Percentiles rank a stretch among this genome's conserved stretches.
These are phyloP conservation scores for Epistrophe grossulariae DNA, from an alignment of 2,888 invertebrate genomes.

Conservation along the genomic window DNA sequence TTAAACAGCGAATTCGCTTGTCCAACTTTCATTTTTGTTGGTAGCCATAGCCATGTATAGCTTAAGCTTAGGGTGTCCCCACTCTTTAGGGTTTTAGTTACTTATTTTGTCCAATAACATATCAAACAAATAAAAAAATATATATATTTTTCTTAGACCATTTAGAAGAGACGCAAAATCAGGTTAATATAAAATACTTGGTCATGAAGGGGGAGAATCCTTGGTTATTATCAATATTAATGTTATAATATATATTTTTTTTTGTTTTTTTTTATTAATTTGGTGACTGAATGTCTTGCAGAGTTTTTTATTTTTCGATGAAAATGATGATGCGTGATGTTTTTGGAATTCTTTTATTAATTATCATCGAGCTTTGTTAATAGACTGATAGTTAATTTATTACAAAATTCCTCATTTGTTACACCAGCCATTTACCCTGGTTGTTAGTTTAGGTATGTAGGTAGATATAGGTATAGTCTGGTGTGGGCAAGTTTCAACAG, in stretches of 20 bases:
- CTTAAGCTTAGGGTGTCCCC: constrained; percentile 29
- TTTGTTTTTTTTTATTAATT: neutral
- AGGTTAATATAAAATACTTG: neutral
- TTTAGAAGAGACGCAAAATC: constrained; percentile 21
- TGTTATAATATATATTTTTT: constrained; percentile 30
- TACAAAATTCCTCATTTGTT: constrained; percentile 66
- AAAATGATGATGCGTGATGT: constrained; percentile 34
- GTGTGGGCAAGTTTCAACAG: constrained; percentile 58
- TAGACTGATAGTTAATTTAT: constrained; percentile 60
- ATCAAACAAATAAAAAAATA: constrained; percentile 55
- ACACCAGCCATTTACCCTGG: constrained; percentile 39
- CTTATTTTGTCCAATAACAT: constrained; percentile 70
- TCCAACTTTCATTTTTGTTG: constrained; percentile 68
- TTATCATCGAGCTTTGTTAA: constrained; percentile 36
- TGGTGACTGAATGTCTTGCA: constrained; percentile 72
- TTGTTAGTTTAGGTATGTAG: too few relatives aligned
- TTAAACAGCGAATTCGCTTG: constrained; percentile 21
- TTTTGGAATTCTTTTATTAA: constrained; percentile 46
- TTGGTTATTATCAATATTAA: constrained; percentile 20
- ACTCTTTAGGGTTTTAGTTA: constrained; percentile 37
- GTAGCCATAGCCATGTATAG: too few relatives aligned
- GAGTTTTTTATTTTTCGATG: constrained; percentile 20
- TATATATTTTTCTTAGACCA: constrained; percentile 15
- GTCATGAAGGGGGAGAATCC: constrained; percentile 28
- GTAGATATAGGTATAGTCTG: constrained; percentile 1